Evolutionary conservation across 2,888 invertebrate genomes (phyloP).

Genomic region (Diabrotica balteata): DNA sequence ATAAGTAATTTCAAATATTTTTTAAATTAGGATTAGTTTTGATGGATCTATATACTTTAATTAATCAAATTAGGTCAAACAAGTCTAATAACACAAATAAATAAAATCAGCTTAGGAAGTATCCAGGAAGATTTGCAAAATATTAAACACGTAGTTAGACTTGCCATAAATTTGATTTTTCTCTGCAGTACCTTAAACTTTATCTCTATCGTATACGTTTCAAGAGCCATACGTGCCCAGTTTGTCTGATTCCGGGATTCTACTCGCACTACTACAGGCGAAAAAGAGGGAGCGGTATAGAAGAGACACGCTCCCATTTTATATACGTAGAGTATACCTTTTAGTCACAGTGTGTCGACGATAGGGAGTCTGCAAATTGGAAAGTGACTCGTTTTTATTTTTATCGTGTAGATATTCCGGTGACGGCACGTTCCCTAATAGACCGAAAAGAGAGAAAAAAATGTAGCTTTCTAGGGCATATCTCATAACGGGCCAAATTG

Average conservation of each 20-base stretch:
- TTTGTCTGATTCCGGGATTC: constrained; percentile 14
- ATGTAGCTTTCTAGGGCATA: constrained; percentile 22
- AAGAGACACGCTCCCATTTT: constrained; percentile 20
- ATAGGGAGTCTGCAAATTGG: constrained; percentile 32
- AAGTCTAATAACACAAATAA: too few relatives aligned
- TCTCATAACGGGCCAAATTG: constrained; percentile 27
- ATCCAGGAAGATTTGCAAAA: too few relatives aligned
- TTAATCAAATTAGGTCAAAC: too few relatives aligned
- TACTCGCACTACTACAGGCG: background rate
- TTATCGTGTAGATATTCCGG: constrained; percentile 25
- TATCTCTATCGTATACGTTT: constrained; percentile 2
- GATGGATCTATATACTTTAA: too few relatives aligned
- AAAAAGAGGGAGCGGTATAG: constrained; percentile 1
- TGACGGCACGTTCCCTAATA: constrained; percentile 42
- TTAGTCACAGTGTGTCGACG: constrained; percentile 17
- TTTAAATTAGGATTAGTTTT: too few relatives aligned
- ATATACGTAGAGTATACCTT: constrained; percentile 21
- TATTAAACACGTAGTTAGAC: too few relatives aligned
- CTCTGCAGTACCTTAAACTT: constrained; percentile 6
- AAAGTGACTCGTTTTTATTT: constrained; percentile 32
- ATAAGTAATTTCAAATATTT: too few relatives aligned
- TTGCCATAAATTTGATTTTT: constrained; percentile 8
- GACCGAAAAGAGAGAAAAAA: constrained; percentile 28
- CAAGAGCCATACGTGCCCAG: constrained; percentile 14
- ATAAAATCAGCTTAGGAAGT: too few relatives aligned